Base-by-base conservation (phyloP, 2,888 invertebrate species). In the Gari tellinella region DNA sequence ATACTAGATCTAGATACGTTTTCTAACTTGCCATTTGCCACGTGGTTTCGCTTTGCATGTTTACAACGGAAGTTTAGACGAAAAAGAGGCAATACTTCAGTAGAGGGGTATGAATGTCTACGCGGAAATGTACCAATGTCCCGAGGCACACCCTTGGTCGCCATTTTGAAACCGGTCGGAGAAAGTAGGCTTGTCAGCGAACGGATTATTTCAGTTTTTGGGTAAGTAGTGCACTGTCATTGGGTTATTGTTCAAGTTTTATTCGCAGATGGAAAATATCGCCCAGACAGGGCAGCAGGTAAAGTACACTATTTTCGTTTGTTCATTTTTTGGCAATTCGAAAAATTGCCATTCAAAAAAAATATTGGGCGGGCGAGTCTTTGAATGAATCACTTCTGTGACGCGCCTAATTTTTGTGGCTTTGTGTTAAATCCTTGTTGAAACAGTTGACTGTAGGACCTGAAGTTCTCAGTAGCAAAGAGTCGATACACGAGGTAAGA, bases 161-260 rank as follows among this genome's bases (percentile, higher is more conserved):
- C 83, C 83, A 83, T 83, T 66, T 80, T 83, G 75, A 70, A 80
- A 83, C 81, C 83, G 80, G 83, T 83, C 79, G 70, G 69, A 51
- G 62, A 69, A 57, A 69, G 65, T 65, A 55, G 38, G 49, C 51
- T 19, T 43, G 23, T 43, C 37, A 15, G 23, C 55, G 10, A 25
- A 56, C 49, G 74, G 56, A 57, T 55, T 60, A 48, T 26, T 65
- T 41, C 49, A 49, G 57, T 52, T 56, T 40, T 61, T 61, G 45
- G 65, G 74, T 74, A 74, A 74, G 68, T 45, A 17, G 45, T 37
- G 1, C 26, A 38, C 40, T 74, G 74, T 62, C 74, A 74, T 40
- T 31, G 23, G 5, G 4, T 19, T 43, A 43, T 43, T 19, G 4
- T 15, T 10, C 4, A 5, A 17, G 15, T 21, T 19, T 1, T 10